phyloP scores from a whole-genome alignment of 2,888 invertebrate genomes.

The Cephus sareptanus region DNA sequence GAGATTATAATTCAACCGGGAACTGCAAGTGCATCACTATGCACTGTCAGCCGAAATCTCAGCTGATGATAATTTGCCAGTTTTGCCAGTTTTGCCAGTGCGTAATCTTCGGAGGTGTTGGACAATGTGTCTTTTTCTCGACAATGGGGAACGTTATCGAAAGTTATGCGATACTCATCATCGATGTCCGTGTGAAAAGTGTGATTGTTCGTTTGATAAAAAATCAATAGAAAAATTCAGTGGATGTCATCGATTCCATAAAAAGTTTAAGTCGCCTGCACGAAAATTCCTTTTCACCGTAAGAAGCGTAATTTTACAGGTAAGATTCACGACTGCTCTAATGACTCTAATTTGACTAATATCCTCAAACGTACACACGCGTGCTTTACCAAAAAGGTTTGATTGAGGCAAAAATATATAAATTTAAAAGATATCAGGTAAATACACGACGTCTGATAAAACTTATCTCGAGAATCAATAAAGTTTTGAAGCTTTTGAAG shows the following conservation, averaged over 20 bases:
- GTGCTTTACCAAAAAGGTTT: no score
- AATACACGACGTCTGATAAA: background rate
- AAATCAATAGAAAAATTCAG: background rate
- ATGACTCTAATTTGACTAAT: background rate
- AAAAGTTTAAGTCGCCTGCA: background rate
- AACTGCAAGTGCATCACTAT: no score
- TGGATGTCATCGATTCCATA: background rate
- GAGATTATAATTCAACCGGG: no score
- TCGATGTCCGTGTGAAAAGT: background rate
- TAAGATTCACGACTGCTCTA: background rate
- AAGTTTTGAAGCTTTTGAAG: background rate
- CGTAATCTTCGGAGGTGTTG: background rate
- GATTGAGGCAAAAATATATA: no score
- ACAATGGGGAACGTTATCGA: background rate
- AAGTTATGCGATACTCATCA: background rate
- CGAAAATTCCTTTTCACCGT: background rate
- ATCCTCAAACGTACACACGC: background rate
- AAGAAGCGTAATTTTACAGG: background rate
- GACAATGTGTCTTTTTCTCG: background rate
- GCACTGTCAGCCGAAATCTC: background rate
- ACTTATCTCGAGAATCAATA: background rate
- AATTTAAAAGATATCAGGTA: background rate
- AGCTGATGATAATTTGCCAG: background rate
- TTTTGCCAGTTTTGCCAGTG: background rate
- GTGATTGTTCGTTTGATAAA: background rate